Evolutionary conservation across 1,140 invertebrate species (phyloP), one percentile per base, ranked within the genome.

Genomic region (Galleria mellonella): DNA sequence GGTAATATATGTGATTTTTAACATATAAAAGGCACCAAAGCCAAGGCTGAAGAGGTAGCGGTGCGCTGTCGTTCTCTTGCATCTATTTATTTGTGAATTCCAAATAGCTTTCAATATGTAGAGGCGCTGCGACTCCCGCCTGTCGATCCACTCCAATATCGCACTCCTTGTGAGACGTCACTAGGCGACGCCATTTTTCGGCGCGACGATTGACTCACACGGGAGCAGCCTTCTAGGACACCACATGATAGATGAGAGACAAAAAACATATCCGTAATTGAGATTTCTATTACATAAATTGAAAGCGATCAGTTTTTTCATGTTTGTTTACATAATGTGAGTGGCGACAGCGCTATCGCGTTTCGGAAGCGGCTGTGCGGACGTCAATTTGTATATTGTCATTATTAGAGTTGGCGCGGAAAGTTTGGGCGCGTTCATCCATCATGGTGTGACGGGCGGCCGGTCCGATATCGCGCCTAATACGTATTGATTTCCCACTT

Each of bases 401-500:
- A 81, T 84, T 83, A 81, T 83, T 81, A 79, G 63, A 84, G 69
- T 55, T 63, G 59, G 60, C 53, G 72, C 63, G 77, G 74, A 72
- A 83, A 79, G 70, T 81, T 81, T 70, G 71, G 77, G 74, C 51
- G 64, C 63, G 67, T 71, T 69, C 81, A 84, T 84, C 78, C 78
- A 84, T 84, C 81, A 84, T 79, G 62, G 66, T 51, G 62, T 81
- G 78, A 81, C 75, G 72, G 67, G 59, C 64, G 62, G 62, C 46
- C 65, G 73, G 73, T 72, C 72, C 69, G 81, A 84, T 83, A 84
- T 81, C 77, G 71, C 74, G 72, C 76, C 78, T 83, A 84, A 85
- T 83, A 83, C 71, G 73, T 85, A 85, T 85, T 85, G 78, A 85
- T 85, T 85, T 83, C 72, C 82, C 78, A 85, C 82, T 85, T 83